Evolutionary conservation across 2,113 vertebrate genomes (phyloP), one percentile per base, ranked within the genome.

Genomic region (Callionymus lyra): DNA sequence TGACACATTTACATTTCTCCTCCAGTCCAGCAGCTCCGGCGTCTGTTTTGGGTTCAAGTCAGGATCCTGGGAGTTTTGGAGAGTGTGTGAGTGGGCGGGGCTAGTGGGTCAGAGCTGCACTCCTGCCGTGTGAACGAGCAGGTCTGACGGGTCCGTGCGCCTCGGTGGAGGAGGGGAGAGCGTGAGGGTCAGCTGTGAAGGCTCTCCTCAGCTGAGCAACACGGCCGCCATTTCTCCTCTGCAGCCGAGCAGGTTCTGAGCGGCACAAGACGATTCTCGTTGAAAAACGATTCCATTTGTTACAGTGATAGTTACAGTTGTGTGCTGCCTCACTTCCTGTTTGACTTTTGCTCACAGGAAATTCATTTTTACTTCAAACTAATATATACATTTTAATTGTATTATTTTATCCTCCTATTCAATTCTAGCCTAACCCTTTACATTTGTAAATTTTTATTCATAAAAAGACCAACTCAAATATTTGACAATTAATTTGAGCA

Each of bases 111-210:
- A 44, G 14, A 0, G 57, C 9, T 4, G 52, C 5, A 41, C 44
- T 33, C 34, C 46, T 31, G 12, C 17, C 64, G 53, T 71, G 72
- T 3, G 77, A 68, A 39, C 79, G 77, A 50, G 59, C 58, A 9
- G 80, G 77, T 72, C 76, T 79, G 34, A 16, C 52, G 33, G 82
- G 80, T 59, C 76, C 1, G 0, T 71, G 4, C 21, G 76, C 74
- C 56, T 66, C 79, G 41, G 16, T 21, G 53, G 2, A 33, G 53
- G 50, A n/a, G 1, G 52, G 47, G 6, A 17, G 27, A 12, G 31
- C 18, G 10, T 6, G 52, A 33, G 11, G 34, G 10, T 66, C 43
- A 4, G 37, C 36, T 3, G 47, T 6, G 40, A 82, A 82, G 0
- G 58, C 38, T 54, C 70, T 81, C 56, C 31, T 65, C 43, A 79